Evolutionary conservation across 2,113 vertebrate genomes (phyloP), one percentile per base, ranked within the genome.

Genomic region (Pungitius pungitius): DNA sequence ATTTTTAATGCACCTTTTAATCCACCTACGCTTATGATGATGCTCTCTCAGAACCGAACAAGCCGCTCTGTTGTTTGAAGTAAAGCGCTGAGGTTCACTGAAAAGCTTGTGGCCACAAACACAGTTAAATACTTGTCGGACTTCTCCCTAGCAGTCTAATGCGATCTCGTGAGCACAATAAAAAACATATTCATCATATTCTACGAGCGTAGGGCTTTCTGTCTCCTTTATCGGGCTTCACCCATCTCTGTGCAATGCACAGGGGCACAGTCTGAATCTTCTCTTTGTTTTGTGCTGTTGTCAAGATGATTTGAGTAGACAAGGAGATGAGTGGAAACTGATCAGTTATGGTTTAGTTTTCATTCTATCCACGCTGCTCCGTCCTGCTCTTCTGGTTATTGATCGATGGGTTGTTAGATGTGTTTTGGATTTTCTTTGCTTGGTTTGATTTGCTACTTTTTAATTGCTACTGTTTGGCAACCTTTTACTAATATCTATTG

Each of bases 101-200:
- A 86, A 27, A 76, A 74, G 33, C 55, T 37, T 12, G 37, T 10
- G 39, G 70, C 69, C n/a, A 39, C 59, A 39, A 69, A 71, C 71
- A 27, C 39, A 30, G 8, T 70, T 72, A 59, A n/a, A 51, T 13
- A 43, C 63, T 69, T 60, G 68, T 73, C n/a, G 24, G 51, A 61
- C 64, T 56, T 68, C 58, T 77, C 39, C 8, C 0, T 27, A 6
- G 11, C 43, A n/a, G 6, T 80, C 51, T 78, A 58, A 87, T 89
- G 75, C 43, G 78, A 81, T 68, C 61, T 37, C 59, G 69, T 67
- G 60, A 35, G 43, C 45, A 20, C 62, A 69, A 89, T 85, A 75
- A 60, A 70, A 80, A 74, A n/a, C 70, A 39, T 76, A 64, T 72
- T 76, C 62, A 80, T 88, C 81, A 74, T 81, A 59, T 68, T 81